Base-by-base conservation (phyloP, 2,888 invertebrate genomes). In the Sphaerophoria rueppellii region DNA sequence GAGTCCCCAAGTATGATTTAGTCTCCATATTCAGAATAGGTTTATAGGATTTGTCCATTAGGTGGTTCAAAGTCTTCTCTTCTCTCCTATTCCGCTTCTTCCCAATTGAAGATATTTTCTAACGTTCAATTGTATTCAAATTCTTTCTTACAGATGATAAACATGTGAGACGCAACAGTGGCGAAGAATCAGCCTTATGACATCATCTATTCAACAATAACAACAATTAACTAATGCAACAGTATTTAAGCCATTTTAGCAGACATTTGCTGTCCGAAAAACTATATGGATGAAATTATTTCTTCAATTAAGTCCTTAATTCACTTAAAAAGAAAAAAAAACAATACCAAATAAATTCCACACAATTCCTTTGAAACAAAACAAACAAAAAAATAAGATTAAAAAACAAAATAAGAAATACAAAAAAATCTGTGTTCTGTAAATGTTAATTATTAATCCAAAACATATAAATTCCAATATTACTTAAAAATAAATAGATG, bases 161-260 rank as follows among this genome's bases (percentile, higher is more conserved):
- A 88, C 90, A 70, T 14, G 70, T 40, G 63, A 81, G 81, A 50
- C 85, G 88, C 87, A 90, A 87, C 65, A 90, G 89, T 77, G 87
- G 88, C 16, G 89, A 89, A 87, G 90, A 90, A 82, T 89, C 91
- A 58, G 89, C 90, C 65, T 91, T 91, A 91, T 91, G 91, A 91
- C 91, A 91, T 88, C 91, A 91, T 87, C 89, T 91, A 71, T 91
- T 91, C 87, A 91, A 88, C 80, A 90, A 88, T 81, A 88, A 89
- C 61, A 90, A 89, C 85, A 91, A 91, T 89, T 90, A 91, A 87
- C 83, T 87, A 75, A 72, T 82, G 77, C 80, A 76, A 86, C 61
- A 77, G 57, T 71, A 83, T 55, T 71, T 72, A 63, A 72, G 77
- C 63, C 72, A 79, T 61, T 73, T 73, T 43, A 76, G 83, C 63